Evolutionary conservation across 2,797 vertebrate species (phyloP), one percentile per base, ranked within the genome.

Genomic region (Tolypeutes matacus): DNA sequence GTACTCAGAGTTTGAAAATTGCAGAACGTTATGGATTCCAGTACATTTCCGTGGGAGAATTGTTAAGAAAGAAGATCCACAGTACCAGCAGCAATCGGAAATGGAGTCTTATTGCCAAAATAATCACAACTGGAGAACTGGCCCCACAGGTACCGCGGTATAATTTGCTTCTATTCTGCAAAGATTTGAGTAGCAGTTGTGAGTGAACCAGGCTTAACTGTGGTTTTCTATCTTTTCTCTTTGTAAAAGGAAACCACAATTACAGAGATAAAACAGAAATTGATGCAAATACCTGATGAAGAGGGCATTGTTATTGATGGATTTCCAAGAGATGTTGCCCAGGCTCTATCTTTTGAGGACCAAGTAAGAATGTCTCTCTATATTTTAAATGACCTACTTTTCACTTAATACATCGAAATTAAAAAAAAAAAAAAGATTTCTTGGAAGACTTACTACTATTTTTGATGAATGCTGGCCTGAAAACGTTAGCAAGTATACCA

Each of bases 51-150:
- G 99, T 99, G 95, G 99, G 99, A 65, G 99, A 99, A 97, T 96
- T 99, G 95, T 97, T 99, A 95, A 98, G 99, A 95, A 99, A 99
- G 98, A 99, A 99, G 98, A 99, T 99, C 98, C 99, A 99, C 98
- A 99, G 98, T n/a, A 99, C 99, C 95, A 99, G 99, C 98, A 99
- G 99, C 98, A 99, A 99, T 97, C 98, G 99, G 92, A 99, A 99
- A 97, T 99, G 99, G 99, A 99, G 99, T 97, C 98, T 99, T 92
- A 99, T 99, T 72, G 99, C 99, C 56, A 99, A 99, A 98, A 99
- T 99, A 98, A 99, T 99, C 98, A 99, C 99, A 97, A 99, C 99
- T 6, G 99, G 99, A 94, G 99, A 99, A 97, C 96, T 99, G 98
- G 99, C 99, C 53, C 99, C 99, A 64, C 99, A 99, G 99, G 99